Evolutionary conservation across 2,797 vertebrate genomes (phyloP).

Genomic region (Rhyacichthys aspro): DNA sequence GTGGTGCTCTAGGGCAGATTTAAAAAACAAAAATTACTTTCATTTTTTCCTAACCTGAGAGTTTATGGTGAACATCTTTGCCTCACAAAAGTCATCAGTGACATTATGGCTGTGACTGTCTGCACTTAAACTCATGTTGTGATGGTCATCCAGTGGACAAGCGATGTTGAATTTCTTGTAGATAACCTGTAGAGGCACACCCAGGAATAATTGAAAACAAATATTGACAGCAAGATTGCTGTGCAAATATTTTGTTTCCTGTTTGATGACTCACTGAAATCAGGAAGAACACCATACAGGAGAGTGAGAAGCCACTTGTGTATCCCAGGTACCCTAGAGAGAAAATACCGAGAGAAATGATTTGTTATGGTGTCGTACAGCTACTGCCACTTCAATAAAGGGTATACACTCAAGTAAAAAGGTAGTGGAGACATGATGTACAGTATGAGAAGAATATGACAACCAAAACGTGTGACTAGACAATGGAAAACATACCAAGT

Average conservation of each 20-base stretch:
- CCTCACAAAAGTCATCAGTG: slow-evolving; percentile 66
- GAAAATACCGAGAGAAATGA: slow-evolving; percentile 13
- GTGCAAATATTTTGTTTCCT: neutral
- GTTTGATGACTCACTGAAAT: slow-evolving; percentile 88
- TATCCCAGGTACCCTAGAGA: slow-evolving; percentile 93
- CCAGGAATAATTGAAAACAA: slow-evolving; percentile 6
- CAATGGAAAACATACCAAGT: slow-evolving; percentile 85
- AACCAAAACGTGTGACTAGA: slow-evolving; percentile 21
- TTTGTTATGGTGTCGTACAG: neutral
- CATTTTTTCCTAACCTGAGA: slow-evolving; percentile 71
- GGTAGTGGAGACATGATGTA: slow-evolving; percentile 7
- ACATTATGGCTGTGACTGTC: neutral
- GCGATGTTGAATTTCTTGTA: slow-evolving; percentile 93
- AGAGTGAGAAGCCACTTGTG: slow-evolving; percentile 96
- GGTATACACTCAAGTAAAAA: slow-evolving; percentile 7
- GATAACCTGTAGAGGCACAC: slow-evolving; percentile 83
- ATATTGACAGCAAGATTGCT: slow-evolving; percentile 3
- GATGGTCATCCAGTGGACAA: slow-evolving; percentile 65
- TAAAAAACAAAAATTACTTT: neutral
- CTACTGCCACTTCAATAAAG: slow-evolving; percentile 1
- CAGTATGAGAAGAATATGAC: neutral
- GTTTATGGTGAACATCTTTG: slow-evolving; percentile 77
- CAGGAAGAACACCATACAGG: slow-evolving; percentile 99
- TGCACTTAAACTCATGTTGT: neutral
- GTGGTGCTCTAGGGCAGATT: no score